Conservation (phyloP, 2,888 invertebrate genomes). For the Drosophila recens region DNA sequence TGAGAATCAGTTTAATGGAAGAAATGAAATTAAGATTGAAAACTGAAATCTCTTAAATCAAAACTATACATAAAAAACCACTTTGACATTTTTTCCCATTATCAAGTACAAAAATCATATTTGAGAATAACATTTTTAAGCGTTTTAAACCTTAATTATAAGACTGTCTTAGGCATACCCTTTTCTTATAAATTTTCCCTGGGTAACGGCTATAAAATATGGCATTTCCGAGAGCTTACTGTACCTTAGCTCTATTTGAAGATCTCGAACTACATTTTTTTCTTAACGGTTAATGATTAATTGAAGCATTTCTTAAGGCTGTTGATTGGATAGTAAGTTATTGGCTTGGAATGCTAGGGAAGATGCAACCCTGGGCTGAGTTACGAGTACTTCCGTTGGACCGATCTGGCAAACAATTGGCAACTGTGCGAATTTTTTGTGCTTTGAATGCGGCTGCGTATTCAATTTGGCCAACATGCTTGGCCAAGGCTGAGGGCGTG, state of each 20-base stretch:
- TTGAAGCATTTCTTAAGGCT: slow-evolving; percentile 37
- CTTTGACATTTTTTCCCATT: no score
- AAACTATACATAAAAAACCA: neutral
- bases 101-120: no score
- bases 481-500: slow-evolving; percentile 71
- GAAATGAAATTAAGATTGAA: no score
- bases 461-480: slow-evolving; percentile 55
- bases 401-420: slow-evolving; percentile 3
- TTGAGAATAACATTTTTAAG: no score
- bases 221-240: slow-evolving; percentile 3
- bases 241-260: neutral
- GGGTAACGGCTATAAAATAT: neutral
- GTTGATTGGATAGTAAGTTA: slow-evolving; percentile 16
- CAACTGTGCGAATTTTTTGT: slow-evolving; percentile 37
- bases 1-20: no score
- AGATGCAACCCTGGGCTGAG: slow-evolving; percentile 40
- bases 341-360: slow-evolving; percentile 4
- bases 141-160: no score
- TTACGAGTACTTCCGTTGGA: slow-evolving; percentile 45
- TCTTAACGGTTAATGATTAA: slow-evolving; percentile 46
- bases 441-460: slow-evolving; percentile 51
- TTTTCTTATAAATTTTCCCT: neutral
- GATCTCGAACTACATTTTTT: slow-evolving; percentile 2
- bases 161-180: neutral
- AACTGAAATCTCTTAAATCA: neutral